A percentile compares a stretch with the other conserved stretches of the same genome.
phyloP scores from a whole-genome alignment of 2,797 vertebrate species.

The Channallabes apus region DNA sequence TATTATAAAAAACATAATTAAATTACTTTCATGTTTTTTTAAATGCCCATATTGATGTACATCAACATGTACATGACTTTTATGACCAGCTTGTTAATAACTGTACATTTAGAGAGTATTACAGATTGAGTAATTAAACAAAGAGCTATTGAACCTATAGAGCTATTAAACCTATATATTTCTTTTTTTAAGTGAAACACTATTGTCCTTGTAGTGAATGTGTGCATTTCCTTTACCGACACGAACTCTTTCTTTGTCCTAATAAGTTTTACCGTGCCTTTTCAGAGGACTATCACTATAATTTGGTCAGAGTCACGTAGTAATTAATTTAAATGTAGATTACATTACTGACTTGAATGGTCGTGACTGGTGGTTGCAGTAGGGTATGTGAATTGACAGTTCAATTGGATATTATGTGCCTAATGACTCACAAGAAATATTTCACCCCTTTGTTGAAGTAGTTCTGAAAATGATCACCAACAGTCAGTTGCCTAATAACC shows the following conservation, averaged over 20 bases:
- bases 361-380: conserved; percentile 43
- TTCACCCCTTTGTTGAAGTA: conserved; percentile 55
- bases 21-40: background rate
- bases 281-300: conserved; percentile 42
- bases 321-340: conserved; percentile 57
- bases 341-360: conserved; percentile 53
- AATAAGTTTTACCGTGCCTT: conserved; percentile 41
- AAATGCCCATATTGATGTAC: background rate
- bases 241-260: conserved; percentile 44
- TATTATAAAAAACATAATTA: background rate
- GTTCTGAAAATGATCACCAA: conserved; percentile 58
- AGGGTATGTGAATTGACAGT: conserved; percentile 51
- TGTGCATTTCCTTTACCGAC: conserved; percentile 31
- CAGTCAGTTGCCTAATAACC: conserved; percentile 59
- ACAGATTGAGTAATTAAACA: conserved; percentile 31
- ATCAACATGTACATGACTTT: background rate
- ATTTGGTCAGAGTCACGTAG: conserved; percentile 54
- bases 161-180: conserved; percentile 26
- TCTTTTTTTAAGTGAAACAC: background rate
- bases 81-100: conserved; percentile 3
- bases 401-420: conserved; percentile 57
- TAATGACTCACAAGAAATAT: conserved; percentile 56
- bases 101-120: background rate
- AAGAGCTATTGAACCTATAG: conserved; percentile 39
- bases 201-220: conserved; percentile 25